Evolutionary conservation across 2,113 vertebrate species (phyloP), one percentile per base, ranked within the genome.

Genomic region (Dascyllus trimaculatus): DNA sequence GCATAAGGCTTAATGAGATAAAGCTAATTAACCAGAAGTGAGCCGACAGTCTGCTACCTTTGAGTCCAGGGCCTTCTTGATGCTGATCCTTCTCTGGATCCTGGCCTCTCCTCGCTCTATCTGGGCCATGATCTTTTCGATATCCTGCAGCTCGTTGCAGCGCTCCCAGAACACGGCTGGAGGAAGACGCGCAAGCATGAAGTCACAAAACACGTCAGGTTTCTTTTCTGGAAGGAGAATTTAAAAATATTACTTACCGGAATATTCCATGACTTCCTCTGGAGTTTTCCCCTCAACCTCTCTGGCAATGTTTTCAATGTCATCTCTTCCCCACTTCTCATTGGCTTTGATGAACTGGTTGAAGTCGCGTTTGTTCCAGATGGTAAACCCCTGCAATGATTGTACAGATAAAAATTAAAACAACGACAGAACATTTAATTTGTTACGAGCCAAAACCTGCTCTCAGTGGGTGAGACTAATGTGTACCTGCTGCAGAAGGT

Each of bases 271-370:
- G 26, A 99, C 98, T 93, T 99, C 98, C 75, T 99, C 98, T 1
- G 98, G 98, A 11, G 97, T 97, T 94, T 99, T 99, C 0, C 98
- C 97, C 93, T 99, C 98, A 1, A 99, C 98, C 91, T 99, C 97
- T 76, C 97, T 95, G 66, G 98, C 98, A 80, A 99, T 99, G 87
- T 99, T 99, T 92, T 99, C 98, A 68, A 99, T 99, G 84, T 99
- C 98, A 84, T 99, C 98, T 87, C 98, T 93, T 64, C 98, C 97
- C 98, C 98, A 99, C 87, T 99, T 99, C 89, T 99, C 98, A 70
- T 99, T 99, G 29, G 98, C 98, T 94, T 99, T 99, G 84, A 99
- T 99, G 93, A 99, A 99, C 91, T 99, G 98, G 91, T 99, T 99
- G 88, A 99, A 99, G 93, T 99, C 98, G 71, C 98, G 96, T 86